These are phyloP conservation scores for Chinchilla lanigera DNA, from an alignment of 2,113 vertebrate genomes.

Conservation along the genomic window DNA sequence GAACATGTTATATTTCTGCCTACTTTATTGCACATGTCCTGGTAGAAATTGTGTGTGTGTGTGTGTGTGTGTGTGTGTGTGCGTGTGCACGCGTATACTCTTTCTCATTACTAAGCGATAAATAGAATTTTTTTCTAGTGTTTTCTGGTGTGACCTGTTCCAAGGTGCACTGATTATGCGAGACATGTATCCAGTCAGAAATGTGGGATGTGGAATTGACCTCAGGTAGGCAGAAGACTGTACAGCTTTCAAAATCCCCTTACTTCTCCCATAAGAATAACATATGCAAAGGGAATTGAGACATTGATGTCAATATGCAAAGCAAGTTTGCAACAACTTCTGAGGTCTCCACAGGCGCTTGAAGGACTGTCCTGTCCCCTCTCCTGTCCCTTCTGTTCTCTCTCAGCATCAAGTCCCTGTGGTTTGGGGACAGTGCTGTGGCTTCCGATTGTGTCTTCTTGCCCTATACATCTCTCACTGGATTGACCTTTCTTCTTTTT, in stretches of 20 bases:
- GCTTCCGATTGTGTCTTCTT: rapidly evolving
- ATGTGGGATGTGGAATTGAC: neutral
- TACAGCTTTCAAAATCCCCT: neutral
- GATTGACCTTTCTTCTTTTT: neutral
- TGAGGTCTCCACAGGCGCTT: neutral
- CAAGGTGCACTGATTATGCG: neutral
- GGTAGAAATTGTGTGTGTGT: neutral
- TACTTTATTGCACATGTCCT: neutral
- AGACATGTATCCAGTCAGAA: neutral
- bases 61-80: neutral
- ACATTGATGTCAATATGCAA: neutral
- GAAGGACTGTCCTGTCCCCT: neutral
- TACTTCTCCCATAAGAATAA: neutral
- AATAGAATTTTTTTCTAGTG: neutral
- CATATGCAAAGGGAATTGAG: neutral
- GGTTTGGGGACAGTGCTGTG: neutral
- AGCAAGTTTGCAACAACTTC: neutral
- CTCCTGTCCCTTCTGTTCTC: too few species aligned
- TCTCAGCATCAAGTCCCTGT: neutral
- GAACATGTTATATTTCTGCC: neutral
- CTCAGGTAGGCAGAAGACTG: neutral
- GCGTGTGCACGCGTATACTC: neutral
- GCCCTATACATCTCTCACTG: neutral
- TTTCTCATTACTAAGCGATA: neutral
- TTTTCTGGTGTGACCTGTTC: neutral